phyloP scores from a whole-genome alignment of 1,140 invertebrate genomes.

The Propsilocerus akamusi region DNA sequence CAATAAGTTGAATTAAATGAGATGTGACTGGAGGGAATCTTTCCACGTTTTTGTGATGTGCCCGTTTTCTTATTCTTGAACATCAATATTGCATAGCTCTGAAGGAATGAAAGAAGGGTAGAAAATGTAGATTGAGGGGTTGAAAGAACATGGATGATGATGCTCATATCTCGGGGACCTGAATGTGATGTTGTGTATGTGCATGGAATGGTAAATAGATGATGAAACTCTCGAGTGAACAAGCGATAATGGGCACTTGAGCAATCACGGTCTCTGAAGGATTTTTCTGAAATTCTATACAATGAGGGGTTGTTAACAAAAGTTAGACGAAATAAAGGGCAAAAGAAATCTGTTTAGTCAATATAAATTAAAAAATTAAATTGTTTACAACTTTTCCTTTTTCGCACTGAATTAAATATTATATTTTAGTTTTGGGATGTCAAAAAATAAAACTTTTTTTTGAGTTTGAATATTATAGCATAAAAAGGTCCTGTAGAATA shows the following conservation, averaged over 20 bases:
- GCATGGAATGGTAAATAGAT: background rate
- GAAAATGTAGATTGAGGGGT: too few relatives aligned
- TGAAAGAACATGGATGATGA: background rate
- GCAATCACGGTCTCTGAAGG: background rate
- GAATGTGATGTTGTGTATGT: background rate
- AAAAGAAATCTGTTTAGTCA: background rate
- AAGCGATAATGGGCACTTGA: slow-evolving; percentile 1
- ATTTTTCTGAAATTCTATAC: background rate
- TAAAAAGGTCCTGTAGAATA: too few relatives aligned
- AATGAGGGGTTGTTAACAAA: background rate
- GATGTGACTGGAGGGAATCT: slow-evolving; percentile 1
- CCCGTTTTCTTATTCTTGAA: background rate
- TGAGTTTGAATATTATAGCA: too few relatives aligned
- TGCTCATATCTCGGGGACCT: background rate
- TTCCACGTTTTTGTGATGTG: background rate
- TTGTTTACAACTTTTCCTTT: background rate
- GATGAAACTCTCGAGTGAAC: background rate
- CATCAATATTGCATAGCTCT: too few relatives aligned
- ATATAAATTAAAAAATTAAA: background rate
- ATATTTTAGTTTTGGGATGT: too few relatives aligned
- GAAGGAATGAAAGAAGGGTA: too few relatives aligned
- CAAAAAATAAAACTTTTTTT: too few relatives aligned
- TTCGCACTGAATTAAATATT: too few relatives aligned
- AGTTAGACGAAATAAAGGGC: background rate
- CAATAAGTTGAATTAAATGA: slow-evolving; percentile 4